A percentile compares a stretch with the other conserved stretches of the same genome.
These are phyloP conservation scores for Hydropsyche betteni DNA, from an alignment of 2,888 invertebrate genomes.

Conservation along the genomic window DNA sequence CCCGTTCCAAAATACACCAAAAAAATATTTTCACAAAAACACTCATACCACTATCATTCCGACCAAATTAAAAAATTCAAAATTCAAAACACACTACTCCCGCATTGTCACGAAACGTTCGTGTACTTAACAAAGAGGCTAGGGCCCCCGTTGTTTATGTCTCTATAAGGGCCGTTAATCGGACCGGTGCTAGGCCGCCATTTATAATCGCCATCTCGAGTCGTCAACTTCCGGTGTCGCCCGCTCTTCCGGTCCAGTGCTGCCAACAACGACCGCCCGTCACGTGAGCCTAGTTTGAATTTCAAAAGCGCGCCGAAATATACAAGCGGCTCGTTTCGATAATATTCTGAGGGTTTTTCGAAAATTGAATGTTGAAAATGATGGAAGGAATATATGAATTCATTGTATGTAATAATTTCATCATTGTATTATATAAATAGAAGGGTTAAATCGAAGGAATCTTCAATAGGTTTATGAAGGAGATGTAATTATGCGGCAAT, in stretches of 20 bases:
- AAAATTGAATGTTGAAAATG: too few species aligned
- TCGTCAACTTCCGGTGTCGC: conserved; percentile 50
- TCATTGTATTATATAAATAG: not conserved
- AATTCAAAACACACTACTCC: too few species aligned
- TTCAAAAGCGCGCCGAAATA: conserved; percentile 12
- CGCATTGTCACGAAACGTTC: conserved; percentile 2
- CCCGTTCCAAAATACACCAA: too few species aligned
- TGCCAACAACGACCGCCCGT: conserved; percentile 45
- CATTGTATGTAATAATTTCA: not conserved
- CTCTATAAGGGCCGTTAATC: conserved; percentile 49
- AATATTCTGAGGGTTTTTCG: not conserved
- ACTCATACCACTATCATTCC: too few species aligned
- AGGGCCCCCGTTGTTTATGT: conserved; percentile 49
- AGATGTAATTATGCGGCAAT: too few species aligned
- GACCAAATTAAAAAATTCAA: too few species aligned
- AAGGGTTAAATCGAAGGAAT: too few species aligned
- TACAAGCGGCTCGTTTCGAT: not conserved
- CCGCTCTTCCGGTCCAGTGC: conserved; percentile 44
- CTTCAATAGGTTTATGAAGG: too few species aligned
- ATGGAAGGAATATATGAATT: too few species aligned
- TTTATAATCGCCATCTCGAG: conserved; percentile 51
- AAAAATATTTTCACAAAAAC: too few species aligned
- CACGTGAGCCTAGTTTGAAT: conserved; percentile 47
- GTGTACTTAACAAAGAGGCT: not conserved
- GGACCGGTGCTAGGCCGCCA: conserved; percentile 46